Conservation (phyloP, 2,888 invertebrate genomes). For the Drosophila conformis region DNA sequence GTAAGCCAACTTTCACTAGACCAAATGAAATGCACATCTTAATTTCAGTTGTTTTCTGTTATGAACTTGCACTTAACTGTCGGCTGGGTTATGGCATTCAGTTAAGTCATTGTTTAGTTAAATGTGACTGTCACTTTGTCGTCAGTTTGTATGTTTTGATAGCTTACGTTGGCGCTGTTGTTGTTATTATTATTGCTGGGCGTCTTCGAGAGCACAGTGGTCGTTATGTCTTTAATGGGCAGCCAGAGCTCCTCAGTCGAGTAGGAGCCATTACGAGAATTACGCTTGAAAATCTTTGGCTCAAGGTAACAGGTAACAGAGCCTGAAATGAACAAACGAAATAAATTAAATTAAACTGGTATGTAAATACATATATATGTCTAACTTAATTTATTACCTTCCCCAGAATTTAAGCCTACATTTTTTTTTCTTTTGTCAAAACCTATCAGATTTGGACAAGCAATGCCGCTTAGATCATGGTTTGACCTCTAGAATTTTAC, state of each 20-base stretch:
- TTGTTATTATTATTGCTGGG: constrained; percentile 64
- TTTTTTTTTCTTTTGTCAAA: neutral
- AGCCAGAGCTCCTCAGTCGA: constrained; percentile 84
- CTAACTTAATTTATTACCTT: neutral
- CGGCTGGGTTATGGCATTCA: constrained; percentile 25
- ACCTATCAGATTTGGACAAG: neutral
- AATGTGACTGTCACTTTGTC: constrained; percentile 25
- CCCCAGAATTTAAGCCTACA: neutral
- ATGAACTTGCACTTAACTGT: constrained; percentile 31
- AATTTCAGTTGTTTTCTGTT: constrained; percentile 36
- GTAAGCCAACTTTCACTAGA: constrained; percentile 48
- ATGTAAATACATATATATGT: neutral
- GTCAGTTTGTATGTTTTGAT: constrained; percentile 36
- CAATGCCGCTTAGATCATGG: neutral
- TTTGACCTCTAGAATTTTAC: neutral
- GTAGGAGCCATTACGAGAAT: constrained; percentile 77
- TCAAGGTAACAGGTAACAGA: constrained; percentile 85
- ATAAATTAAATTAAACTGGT: neutral
- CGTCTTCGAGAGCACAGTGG: constrained; percentile 74
- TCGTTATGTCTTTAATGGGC: constrained; percentile 84
- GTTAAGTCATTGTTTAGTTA: constrained; percentile 51
- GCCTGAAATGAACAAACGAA: constrained; percentile 59
- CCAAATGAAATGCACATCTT: constrained; percentile 39
- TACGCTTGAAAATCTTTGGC: constrained; percentile 83
- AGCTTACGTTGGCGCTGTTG: constrained; percentile 65